These are phyloP conservation scores for Luidia sarsii DNA, from an alignment of 53 echinoderm and acorn worm genomes.

Conservation along the genomic window DNA sequence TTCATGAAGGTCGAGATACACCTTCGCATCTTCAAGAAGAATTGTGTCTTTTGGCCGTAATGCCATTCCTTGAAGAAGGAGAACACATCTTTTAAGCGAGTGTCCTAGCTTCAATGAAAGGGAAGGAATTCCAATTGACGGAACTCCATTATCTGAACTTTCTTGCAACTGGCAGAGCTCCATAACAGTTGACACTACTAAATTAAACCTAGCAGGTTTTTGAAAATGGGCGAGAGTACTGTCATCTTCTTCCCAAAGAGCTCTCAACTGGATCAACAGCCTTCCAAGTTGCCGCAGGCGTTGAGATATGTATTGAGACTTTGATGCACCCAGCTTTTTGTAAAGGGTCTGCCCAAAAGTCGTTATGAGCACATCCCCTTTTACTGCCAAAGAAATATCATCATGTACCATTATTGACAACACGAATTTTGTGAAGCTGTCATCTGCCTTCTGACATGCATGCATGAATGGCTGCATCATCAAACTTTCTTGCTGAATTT, in stretches of 20 bases:
- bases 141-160: no score
- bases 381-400: neutral
- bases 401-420: neutral
- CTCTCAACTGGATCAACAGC: neutral
- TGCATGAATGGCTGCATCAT: no score
- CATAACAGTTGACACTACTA: neutral
- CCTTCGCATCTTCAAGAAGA: no score
- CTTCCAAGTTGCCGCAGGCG: neutral
- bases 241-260: neutral
- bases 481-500: neutral
- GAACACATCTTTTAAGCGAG: no score
- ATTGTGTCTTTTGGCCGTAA: no score
- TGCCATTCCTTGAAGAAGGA: no score
- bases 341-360: neutral
- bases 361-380: neutral
- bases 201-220: neutral
- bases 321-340: neutral
- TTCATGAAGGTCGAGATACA: no score
- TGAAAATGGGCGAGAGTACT: neutral
- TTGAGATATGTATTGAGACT: constrained; percentile 1
- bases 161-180: no score
- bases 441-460: no score
- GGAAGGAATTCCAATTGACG: no score
- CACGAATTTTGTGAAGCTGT: neutral
- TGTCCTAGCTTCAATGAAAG: no score